Conservation (phyloP, 2,113 vertebrate species). For the Embiotoca jacksoni region DNA sequence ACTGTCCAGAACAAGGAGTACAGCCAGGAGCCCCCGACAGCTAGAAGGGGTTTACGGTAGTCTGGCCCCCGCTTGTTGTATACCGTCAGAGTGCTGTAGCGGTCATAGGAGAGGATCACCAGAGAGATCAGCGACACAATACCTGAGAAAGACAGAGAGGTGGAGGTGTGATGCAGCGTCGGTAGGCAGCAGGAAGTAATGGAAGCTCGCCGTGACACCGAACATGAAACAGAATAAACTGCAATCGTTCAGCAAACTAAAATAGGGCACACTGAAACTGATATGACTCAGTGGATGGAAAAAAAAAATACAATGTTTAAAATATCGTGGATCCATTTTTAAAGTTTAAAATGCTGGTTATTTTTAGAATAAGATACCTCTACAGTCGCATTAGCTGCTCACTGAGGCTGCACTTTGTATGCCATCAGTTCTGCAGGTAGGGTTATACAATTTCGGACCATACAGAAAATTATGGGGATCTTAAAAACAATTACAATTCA, state of each 20-base stretch:
- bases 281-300: no score
- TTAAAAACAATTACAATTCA: neutral
- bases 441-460: neutral
- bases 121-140: conserved; percentile 91
- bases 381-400: neutral
- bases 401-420: neutral
- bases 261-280: no score
- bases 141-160: conserved; percentile 78
- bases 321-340: no score
- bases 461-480: neutral
- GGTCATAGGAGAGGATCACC: conserved; percentile 90
- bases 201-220: no score
- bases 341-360: no score
- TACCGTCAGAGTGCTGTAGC: conserved; percentile 89
- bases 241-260: no score
- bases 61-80: conserved; percentile 83
- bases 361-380: neutral
- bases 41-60: conserved; percentile 87
- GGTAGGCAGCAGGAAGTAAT: neutral
- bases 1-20: conserved; percentile 92
- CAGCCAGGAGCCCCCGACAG: conserved; percentile 87
- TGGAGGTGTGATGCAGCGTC: neutral
- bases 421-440: neutral
- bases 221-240: no score
- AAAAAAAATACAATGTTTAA: no score